Base-by-base conservation (phyloP, 1,140 invertebrate species). In the Hyles euphorbiae region DNA sequence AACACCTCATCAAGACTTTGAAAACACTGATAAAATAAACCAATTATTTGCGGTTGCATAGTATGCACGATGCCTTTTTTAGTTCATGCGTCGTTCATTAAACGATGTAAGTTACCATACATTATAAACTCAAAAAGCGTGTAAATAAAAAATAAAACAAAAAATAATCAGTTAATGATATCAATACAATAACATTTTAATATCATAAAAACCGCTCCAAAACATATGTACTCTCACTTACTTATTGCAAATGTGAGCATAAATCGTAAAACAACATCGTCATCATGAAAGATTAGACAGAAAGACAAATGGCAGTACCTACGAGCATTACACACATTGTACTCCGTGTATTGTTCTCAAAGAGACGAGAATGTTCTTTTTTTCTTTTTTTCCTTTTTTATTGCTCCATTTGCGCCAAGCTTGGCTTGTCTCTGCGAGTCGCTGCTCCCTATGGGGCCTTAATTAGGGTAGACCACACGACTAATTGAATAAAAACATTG, bases 401-500 rank as follows among this genome's bases (percentile, higher is more conserved):
- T 74, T 69, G 76, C 70, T 74, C 67, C 68, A 76, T 78, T 81
- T 77, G 68, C 65, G 60, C 60, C 54, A 68, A 71, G 69, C 68
- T 62, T 54, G 68, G 63, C 73, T 73, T 69, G 65, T 68, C 64
- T 72, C 63, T 67, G 65, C 65, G 62, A 62, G 65, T 60, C 71
- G 63, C 58, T 62, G 61, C 50, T 72, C 70, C 68, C 68, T 67
- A 61, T 64, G 65, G 67, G 49, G 40, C 61, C 58, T 63, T 81
- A 86, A 83, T 85, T 81, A 82, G 68, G 71, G 67, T 69, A 68
- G 68, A 70, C 72, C 74, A 79, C 75, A 76, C 74, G 73, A 72
- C 70, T 83, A 78, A 79, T 86, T 86, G 79, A 86, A 86, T 86
- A 76, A 81, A 83, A 86, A 79, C 79, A 83, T 77, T 81, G 79